Percentiles rank a stretch among this genome's conserved stretches.
phyloP scores from a whole-genome alignment of 2,888 invertebrate genomes.

The Andrena bucephala region DNA sequence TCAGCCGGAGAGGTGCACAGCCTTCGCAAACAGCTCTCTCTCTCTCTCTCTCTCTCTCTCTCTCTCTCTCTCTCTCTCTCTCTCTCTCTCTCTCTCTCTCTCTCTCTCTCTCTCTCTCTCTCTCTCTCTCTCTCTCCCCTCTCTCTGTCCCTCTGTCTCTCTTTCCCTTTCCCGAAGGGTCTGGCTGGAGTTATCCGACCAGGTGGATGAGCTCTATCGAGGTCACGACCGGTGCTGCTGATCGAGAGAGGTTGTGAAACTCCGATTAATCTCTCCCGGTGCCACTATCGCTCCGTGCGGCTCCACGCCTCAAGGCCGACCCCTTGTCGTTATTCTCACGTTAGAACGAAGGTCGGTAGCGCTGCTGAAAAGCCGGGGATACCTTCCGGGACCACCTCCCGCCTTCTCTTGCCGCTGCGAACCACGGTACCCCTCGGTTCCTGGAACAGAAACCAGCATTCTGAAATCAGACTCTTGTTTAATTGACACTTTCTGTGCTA shows the following conservation, averaged over 20 bases:
- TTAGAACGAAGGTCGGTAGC: slow-evolving; percentile 51
- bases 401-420: slow-evolving; percentile 38
- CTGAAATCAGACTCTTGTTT: slow-evolving; percentile 9
- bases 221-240: slow-evolving; percentile 61
- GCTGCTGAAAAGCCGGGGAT: slow-evolving; percentile 43
- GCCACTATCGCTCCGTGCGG: slow-evolving; percentile 25
- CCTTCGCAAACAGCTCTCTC: slow-evolving; percentile 15
- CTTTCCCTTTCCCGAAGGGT: background rate
- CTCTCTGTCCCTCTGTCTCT: slow-evolving; percentile 14
- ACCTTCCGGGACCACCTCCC: slow-evolving; percentile 56
- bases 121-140: no score
- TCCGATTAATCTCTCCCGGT: slow-evolving; percentile 62
- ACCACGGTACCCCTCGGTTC: slow-evolving; percentile 30
- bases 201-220: slow-evolving; percentile 65
- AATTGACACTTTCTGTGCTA: background rate
- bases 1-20: slow-evolving; percentile 15
- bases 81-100: background rate
- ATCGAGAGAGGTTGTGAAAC: slow-evolving; percentile 64
- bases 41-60: no score
- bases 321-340: slow-evolving; percentile 46
- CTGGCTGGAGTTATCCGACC: slow-evolving; percentile 39
- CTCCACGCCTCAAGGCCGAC: slow-evolving; percentile 59
- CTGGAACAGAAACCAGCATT: slow-evolving; percentile 49
- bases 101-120: no score
- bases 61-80: slow-evolving; percentile 16